phyloP scores from a whole-genome alignment of 2,113 vertebrate genomes.

The Indicator maculatus region DNA sequence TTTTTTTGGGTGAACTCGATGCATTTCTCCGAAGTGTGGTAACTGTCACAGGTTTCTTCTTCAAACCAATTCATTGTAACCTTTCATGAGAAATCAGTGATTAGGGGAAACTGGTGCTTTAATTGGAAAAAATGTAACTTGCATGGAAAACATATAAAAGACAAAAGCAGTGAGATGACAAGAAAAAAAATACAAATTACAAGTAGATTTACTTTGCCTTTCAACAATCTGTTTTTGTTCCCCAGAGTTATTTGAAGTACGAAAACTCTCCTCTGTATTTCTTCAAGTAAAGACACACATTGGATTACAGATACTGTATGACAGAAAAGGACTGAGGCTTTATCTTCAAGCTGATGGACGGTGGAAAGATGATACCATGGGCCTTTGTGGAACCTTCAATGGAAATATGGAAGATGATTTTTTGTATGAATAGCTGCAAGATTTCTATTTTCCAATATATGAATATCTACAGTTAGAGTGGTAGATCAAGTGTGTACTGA shows the following conservation, averaged over 20 bases:
- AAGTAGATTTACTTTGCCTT: not conserved
- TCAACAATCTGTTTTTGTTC: not conserved
- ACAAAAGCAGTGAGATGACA: not conserved
- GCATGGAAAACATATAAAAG: rapidly evolving
- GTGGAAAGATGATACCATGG: conserved; percentile 91
- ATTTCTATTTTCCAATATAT: not conserved
- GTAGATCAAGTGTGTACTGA: not conserved
- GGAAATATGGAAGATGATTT: conserved; percentile 96
- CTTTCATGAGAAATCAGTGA: not conserved
- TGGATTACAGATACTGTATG: conserved; percentile 88
- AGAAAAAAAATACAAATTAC: not conserved
- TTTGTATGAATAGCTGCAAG: conserved; percentile 79
- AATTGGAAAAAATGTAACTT: not conserved
- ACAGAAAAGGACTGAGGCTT: conserved; percentile 87
- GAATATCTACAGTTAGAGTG: not conserved
- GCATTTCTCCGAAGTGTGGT: not conserved
- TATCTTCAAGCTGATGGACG: conserved; percentile 85
- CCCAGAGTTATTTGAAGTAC: conserved; percentile 89
- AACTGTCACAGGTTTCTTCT: not conserved
- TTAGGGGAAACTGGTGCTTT: not conserved
- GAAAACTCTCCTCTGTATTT: conserved; percentile 90
- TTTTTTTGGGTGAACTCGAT: not conserved
- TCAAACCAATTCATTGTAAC: not conserved
- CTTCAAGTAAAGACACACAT: conserved; percentile 86
- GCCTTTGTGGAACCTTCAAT: conserved; percentile 97